Evolutionary conservation across 2,113 vertebrate genomes (phyloP), one percentile per base, ranked within the genome.

Genomic region (Aplodontia rufa): DNA sequence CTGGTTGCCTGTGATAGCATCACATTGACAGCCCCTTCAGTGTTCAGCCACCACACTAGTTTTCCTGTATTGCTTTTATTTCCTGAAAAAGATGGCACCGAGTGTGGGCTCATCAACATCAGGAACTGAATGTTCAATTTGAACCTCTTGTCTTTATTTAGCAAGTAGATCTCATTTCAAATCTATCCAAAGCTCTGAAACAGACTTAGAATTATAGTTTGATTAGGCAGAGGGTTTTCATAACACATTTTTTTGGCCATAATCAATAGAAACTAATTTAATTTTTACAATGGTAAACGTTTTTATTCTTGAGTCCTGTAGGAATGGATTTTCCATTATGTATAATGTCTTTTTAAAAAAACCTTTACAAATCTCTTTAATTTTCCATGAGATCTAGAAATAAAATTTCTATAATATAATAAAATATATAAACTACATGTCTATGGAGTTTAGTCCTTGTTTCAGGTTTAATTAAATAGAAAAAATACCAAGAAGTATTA

Each of bases 371-470:
- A 58, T 47, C 42, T 78, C 40, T 92, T 96, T 90, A 85, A 53
- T 87, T 94, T 96, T 92, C 62, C 71, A 62, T 72, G 89, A 40
- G 69, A 69, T 76, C 76, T 92, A 96, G 93, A 96, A 85, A 94
- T 91, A 96, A 96, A 87, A 68, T 94, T 93, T 84, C 42, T 78
- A 78, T 68, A 66, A 85, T 92, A n/a, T 66, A 80, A 79, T 93
- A 75, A 51, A 87, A 60, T 74, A 82, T 87, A 2, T 90, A 93
- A 96, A 69, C 45, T 91, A 5, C 80, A 26, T 87, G 66, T 62
- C 58, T 96, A 0, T 82, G 69, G 76, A 85, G 6, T 87, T 95
- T 84, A 94, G 81, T 87, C 86, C 88, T 92, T 66, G 42, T 76
- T 96, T 88, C 78, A 92, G 60, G 75, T 86, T 53, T 88, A 87